A percentile compares a stretch with the other conserved stretches of the same genome.
Evolutionary conservation across 1,140 invertebrate genomes (phyloP).

Genomic region (Drosophila malerkotliana): DNA sequence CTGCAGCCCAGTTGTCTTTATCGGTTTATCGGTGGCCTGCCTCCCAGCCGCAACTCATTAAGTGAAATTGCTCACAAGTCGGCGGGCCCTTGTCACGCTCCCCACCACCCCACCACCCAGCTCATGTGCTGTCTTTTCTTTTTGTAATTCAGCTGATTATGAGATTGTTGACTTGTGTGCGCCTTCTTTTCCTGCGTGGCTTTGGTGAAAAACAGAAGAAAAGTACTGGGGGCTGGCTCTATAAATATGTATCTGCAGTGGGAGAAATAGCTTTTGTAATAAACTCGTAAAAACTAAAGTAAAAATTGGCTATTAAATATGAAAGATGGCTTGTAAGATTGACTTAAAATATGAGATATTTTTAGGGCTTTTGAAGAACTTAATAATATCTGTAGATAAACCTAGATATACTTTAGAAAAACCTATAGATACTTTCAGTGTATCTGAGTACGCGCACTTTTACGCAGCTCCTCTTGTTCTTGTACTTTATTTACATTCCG

Average conservation of each 20-base stretch:
- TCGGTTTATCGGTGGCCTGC: conserved; percentile 48
- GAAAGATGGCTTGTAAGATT: too few species aligned
- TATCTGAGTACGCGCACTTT: conserved; percentile 37
- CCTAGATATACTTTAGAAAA: not conserved
- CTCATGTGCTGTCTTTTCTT: conserved; percentile 42
- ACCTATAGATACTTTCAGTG: not conserved
- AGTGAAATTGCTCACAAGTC: conserved; percentile 38
- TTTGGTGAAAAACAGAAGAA: conserved; percentile 5
- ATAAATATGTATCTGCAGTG: conserved; percentile 24
- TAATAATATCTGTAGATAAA: not conserved
- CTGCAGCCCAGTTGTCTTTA: conserved; percentile 39
- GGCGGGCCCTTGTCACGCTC: conserved; percentile 2
- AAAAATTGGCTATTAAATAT: too few species aligned
- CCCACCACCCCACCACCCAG: not conserved
- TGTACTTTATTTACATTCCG: conserved; percentile 74
- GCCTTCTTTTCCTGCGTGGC: conserved; percentile 19
- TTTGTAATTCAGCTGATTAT: conserved; percentile 78
- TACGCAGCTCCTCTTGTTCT: conserved; percentile 59
- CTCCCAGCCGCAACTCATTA: conserved; percentile 46
- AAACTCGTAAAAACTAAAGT: too few species aligned
- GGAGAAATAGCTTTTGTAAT: not conserved
- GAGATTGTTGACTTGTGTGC: conserved; percentile 77
- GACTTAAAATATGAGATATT: not conserved
- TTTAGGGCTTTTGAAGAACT: not conserved
- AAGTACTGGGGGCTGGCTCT: conserved; percentile 26